A percentile compares a stretch with the other conserved stretches of the same genome.
Conservation (phyloP, 2,113 vertebrate genomes). For the Neogale vison region DNA sequence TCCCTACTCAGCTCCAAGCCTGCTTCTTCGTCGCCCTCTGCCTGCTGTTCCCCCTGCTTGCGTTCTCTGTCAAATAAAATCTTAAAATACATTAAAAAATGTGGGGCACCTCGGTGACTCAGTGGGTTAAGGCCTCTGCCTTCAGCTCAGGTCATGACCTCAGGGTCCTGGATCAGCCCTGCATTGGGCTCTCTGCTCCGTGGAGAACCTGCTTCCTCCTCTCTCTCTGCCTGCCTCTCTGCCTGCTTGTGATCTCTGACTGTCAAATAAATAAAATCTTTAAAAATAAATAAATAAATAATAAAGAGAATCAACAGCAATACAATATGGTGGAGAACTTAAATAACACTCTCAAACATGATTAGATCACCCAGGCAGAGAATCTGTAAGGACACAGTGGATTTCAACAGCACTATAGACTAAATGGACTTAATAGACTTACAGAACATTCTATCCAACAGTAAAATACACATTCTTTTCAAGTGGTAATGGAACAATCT, state of each 20-base stretch:
- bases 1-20: no score
- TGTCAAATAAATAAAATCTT: neutral
- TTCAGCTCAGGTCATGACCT: no score
- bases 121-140: no score
- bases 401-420: neutral
- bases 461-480: neutral
- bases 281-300: neutral
- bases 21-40: no score
- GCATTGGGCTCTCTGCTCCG: no score
- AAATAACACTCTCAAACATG: neutral
- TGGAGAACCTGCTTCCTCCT: no score
- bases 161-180: no score
- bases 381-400: neutral
- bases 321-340: neutral
- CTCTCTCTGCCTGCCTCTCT: no score
- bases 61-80: no score
- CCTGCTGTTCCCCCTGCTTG: no score
- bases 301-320: neutral
- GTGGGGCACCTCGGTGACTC: neutral
- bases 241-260: neutral
- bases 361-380: neutral
- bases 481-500: neutral
- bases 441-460: neutral
- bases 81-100: neutral
- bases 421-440: neutral